A percentile compares a stretch with the other conserved stretches of the same genome.
Conservation (phyloP, 2,888 invertebrate genomes). For the Melikaiella ostensackeni region DNA sequence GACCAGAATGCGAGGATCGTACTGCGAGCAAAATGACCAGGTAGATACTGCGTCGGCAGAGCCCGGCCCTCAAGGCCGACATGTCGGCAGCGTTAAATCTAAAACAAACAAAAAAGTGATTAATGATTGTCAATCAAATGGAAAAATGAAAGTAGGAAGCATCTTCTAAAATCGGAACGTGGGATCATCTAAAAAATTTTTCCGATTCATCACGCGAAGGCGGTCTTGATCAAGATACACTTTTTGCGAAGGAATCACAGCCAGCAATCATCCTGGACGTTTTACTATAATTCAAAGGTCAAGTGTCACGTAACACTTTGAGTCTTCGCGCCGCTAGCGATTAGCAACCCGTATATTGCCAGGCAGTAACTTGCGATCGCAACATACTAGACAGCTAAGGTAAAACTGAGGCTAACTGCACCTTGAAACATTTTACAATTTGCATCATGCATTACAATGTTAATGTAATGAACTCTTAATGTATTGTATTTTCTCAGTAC, state of each 20-base stretch:
- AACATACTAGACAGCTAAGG: slow-evolving; percentile 1
- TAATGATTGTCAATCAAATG: background rate
- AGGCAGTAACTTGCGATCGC: slow-evolving; percentile 18
- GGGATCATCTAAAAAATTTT: slow-evolving; percentile 8
- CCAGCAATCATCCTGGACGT: slow-evolving; percentile 35
- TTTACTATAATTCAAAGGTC: slow-evolving; percentile 38
- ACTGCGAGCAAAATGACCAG: slow-evolving; percentile 68
- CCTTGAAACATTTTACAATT: slow-evolving; percentile 19
- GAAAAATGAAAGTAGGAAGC: slow-evolving; percentile 28
- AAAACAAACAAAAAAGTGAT: slow-evolving; percentile 46
- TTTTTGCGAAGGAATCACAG: slow-evolving; percentile 19
- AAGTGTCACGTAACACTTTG: slow-evolving; percentile 40
- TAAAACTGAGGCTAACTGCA: slow-evolving; percentile 9
- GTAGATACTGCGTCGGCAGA: slow-evolving; percentile 76
- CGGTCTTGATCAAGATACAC: slow-evolving; percentile 37
- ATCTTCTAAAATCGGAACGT: slow-evolving; percentile 24
- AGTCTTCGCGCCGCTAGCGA: slow-evolving; percentile 37
- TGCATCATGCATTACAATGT: background rate
- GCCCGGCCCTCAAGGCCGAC: slow-evolving; percentile 80
- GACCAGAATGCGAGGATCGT: slow-evolving; percentile 70
- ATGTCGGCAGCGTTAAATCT: slow-evolving; percentile 77
- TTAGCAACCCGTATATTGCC: slow-evolving; percentile 33
- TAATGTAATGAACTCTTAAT: background rate
- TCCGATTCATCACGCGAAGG: slow-evolving; percentile 16
- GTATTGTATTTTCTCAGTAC: background rate